Base-by-base conservation (phyloP, 2,888 invertebrate species). In the Girardia tigrina region DNA sequence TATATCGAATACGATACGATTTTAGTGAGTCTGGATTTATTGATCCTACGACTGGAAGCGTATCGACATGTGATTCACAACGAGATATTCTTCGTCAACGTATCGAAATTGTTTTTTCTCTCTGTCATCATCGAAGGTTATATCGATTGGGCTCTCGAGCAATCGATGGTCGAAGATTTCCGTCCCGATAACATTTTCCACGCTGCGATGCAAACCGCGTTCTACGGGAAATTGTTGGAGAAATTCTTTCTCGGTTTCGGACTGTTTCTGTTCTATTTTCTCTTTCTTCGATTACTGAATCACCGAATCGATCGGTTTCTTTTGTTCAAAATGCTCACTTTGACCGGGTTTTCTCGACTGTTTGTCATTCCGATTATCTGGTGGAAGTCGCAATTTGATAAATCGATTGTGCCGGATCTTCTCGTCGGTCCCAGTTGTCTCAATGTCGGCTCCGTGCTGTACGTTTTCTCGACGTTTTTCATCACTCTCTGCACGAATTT, bases 1-100 rank as follows among this genome's bases (percentile, higher is more conserved):
- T 76, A 76, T 70, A 36, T 76, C n/a, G 76, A 76, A 76, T 76
- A 70, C 42, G 76, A 76, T 28, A 26, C 20, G 8, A 36, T 74
- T 12, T 70, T 76, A 8, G 71, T 74, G 16, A 29, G 56, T 70
- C 26, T 76, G 16, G 76, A 76, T 74, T 29, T 74, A 6, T 29
- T 76, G 26, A 29, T 74, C 8, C 42, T 70, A 4, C 14, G 74
- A 69, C 8, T 76, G 1, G 42, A 69, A 70, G 74, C 76, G 8
- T 76, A 76, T 74, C 20, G 76, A 8, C 76, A 76, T 42, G 71
- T 76, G 69, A 8, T 74, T 23, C 29, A 26, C 42, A 76, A 76
- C 71, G 28, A 29, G 28, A 28, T 29, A 26, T 27, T 75, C 4
- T 4, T 56, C 23, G 70, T 6, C 23, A 70, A 28, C 23, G n/a